Evolutionary conservation across 2,888 invertebrate genomes (phyloP).

Genomic region (Torymus auratus): DNA sequence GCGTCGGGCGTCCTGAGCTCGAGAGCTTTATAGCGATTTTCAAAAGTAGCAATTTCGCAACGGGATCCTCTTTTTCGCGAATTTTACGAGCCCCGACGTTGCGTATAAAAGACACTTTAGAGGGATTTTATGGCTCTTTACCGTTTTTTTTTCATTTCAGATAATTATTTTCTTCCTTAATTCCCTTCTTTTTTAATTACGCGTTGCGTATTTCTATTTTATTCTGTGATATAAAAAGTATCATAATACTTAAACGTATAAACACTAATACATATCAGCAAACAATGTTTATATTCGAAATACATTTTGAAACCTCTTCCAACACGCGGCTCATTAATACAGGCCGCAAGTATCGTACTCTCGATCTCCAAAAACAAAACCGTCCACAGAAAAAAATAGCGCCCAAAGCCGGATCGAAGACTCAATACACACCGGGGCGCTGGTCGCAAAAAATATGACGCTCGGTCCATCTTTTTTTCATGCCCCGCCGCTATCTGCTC

Average conservation of each 20-base stretch:
- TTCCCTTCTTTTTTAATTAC: too few relatives aligned
- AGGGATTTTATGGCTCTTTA: too few relatives aligned
- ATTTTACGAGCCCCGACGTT: neutral
- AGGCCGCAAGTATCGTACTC: slow-evolving; percentile 38
- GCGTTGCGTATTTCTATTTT: too few relatives aligned
- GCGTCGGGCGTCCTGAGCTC: neutral
- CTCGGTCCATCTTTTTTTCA: slow-evolving; percentile 33
- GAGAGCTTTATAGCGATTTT: slow-evolving; percentile 42
- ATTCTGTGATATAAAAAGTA: too few relatives aligned
- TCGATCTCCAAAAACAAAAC: slow-evolving; percentile 38
- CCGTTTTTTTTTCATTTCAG: too few relatives aligned
- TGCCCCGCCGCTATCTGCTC: neutral
- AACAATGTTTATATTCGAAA: too few relatives aligned
- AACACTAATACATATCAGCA: too few relatives aligned
- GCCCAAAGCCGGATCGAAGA: slow-evolving; percentile 50
- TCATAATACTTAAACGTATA: too few relatives aligned
- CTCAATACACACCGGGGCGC: slow-evolving; percentile 50
- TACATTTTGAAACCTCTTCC: neutral
- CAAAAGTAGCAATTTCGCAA: slow-evolving; percentile 37
- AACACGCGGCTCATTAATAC: slow-evolving; percentile 54
- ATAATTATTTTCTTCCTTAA: too few relatives aligned
- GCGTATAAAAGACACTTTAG: too few relatives aligned
- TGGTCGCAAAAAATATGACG: slow-evolving; percentile 41
- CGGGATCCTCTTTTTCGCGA: neutral
- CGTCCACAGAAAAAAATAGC: neutral